These are phyloP conservation scores for Apis cerana DNA, from an alignment of 1,140 invertebrate species.

Conservation along the genomic window DNA sequence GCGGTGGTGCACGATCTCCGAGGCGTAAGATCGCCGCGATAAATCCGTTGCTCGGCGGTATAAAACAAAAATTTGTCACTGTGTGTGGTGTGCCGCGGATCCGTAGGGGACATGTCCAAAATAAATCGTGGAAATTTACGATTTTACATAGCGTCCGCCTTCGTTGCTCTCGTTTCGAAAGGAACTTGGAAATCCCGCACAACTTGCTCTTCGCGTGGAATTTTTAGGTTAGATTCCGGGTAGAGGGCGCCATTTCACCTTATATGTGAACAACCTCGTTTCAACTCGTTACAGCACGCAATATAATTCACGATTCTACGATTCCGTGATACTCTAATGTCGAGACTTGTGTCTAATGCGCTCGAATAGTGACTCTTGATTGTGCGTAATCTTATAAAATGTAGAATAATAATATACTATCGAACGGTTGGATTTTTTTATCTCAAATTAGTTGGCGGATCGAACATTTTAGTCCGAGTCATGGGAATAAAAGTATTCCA, in stretches of 20 bases:
- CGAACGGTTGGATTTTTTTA: too few relatives aligned
- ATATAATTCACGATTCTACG: too few relatives aligned
- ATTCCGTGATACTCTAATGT: too few relatives aligned
- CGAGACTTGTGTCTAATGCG: too few relatives aligned
- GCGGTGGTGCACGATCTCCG: neutral
- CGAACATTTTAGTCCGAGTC: too few relatives aligned
- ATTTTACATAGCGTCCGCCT: neutral
- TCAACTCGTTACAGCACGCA: too few relatives aligned
- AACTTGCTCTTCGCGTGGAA: neutral
- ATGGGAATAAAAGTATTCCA: too few relatives aligned
- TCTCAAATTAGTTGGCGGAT: too few relatives aligned
- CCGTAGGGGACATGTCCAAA: neutral
- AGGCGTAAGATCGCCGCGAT: neutral
- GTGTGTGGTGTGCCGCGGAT: neutral
- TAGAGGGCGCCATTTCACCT: neutral
- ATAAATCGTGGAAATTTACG: constrained; percentile 17
- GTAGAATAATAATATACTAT: too few relatives aligned
- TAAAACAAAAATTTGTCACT: constrained; percentile 23
- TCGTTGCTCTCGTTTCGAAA: neutral
- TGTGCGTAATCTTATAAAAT: too few relatives aligned
- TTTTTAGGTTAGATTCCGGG: neutral
- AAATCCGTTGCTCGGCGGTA: neutral
- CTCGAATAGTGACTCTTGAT: too few relatives aligned
- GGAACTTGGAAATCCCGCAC: neutral
- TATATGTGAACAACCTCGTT: too few relatives aligned